Percentiles rank a stretch among this genome's conserved stretches.
phyloP scores from a whole-genome alignment of 30 jellyfish, hydroid and myxozoan genomes.

The Catostylus mosaicus region DNA sequence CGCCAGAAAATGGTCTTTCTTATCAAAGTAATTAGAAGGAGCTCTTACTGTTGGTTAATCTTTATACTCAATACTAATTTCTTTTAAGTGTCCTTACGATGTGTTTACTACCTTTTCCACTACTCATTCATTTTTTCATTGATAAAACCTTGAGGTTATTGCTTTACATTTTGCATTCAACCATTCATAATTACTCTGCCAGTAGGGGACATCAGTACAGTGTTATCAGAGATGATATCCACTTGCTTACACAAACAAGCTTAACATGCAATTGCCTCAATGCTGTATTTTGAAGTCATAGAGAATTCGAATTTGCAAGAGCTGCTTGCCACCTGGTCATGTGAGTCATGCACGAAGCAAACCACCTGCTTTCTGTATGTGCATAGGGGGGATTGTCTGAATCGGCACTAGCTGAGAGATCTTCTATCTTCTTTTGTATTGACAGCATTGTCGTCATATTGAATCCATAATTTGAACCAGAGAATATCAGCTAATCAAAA shows the following conservation, averaged over 20 bases:
- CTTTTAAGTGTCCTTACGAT: too few relatives aligned
- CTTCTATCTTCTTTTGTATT: not conserved
- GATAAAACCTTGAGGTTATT: not conserved
- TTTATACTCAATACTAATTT: too few relatives aligned
- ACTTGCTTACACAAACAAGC: constrained; percentile 18
- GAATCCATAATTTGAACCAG: not conserved
- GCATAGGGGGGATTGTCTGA: constrained; percentile 6
- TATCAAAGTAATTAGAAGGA: too few relatives aligned
- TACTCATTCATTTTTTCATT: too few relatives aligned
- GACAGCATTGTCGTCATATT: constrained; percentile 9
- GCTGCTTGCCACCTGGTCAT: constrained; percentile 41
- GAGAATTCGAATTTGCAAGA: not conserved
- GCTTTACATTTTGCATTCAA: not conserved
- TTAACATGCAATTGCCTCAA: constrained; percentile 33
- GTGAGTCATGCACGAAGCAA: constrained; percentile 45
- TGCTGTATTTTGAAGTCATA: constrained; percentile 11
- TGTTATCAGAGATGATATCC: not conserved
- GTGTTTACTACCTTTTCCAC: too few relatives aligned
- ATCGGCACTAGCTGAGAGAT: constrained; percentile 27
- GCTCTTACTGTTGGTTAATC: too few relatives aligned
- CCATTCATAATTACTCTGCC: not conserved
- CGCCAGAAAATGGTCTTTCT: too few relatives aligned
- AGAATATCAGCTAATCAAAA: constrained; percentile 10
- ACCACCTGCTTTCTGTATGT: constrained; percentile 48
- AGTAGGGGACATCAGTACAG: not conserved